These are phyloP conservation scores for Oncorhynchus nerka DNA, from an alignment of 2,113 vertebrate genomes.

Conservation along the genomic window DNA sequence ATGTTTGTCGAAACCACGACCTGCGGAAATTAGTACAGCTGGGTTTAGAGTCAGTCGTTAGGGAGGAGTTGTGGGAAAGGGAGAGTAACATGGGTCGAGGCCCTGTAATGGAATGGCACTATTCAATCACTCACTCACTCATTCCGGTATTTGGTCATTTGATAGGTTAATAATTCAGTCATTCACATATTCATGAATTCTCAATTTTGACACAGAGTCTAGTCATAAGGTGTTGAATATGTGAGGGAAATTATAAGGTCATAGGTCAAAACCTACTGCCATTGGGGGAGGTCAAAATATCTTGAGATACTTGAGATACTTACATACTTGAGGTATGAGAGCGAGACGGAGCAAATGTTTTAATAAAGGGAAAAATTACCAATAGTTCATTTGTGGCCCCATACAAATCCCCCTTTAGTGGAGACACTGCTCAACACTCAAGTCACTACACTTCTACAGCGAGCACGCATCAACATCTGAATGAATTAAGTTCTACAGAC, in stretches of 20 bases:
- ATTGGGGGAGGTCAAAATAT: neutral
- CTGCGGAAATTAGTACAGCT: conserved; percentile 65
- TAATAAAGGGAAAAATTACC: neutral
- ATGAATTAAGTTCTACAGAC: conserved; percentile 17
- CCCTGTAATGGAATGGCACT: neutral
- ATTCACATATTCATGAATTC: neutral
- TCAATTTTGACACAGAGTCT: neutral
- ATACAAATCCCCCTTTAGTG: neutral
- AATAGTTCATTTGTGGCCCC: too few species aligned
- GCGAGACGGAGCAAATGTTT: neutral
- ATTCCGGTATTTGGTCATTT: neutral
- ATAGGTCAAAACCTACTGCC: neutral
- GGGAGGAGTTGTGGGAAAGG: neutral
- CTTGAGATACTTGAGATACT: too few species aligned
- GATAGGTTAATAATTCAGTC: neutral
- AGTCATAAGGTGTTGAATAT: neutral
- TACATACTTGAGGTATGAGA: too few species aligned
- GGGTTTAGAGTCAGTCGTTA: conserved; percentile 26
- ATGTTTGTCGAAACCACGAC: conserved; percentile 98
- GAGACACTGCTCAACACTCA: neutral
- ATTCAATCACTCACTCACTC: neutral
- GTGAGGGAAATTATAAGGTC: neutral
- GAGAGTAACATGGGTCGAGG: conserved; percentile 1
- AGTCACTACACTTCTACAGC: neutral
- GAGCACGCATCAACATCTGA: neutral